These are phyloP conservation scores for Fregata magnificens DNA, from an alignment of 2,113 vertebrate species.

Conservation along the genomic window DNA sequence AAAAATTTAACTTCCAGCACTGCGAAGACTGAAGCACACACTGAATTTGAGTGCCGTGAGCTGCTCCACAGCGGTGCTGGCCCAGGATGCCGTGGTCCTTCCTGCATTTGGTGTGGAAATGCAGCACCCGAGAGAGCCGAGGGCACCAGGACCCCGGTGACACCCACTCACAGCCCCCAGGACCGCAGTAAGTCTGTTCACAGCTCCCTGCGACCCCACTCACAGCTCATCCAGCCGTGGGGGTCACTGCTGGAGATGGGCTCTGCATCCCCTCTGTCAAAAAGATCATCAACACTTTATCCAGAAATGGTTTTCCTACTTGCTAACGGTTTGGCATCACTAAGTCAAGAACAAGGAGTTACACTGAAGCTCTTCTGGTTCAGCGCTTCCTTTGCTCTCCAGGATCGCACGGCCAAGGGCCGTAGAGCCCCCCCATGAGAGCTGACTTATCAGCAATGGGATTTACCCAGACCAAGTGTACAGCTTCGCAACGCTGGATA, in stretches of 20 bases:
- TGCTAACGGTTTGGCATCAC: neutral
- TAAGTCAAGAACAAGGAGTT: neutral
- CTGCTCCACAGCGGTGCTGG: neutral
- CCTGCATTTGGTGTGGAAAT: neutral
- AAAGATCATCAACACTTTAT: neutral
- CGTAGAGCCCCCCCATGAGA: fast-evolving
- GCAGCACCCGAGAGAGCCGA: too few species aligned
- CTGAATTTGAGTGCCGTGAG: neutral
- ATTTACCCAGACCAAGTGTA: neutral
- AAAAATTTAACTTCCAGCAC: neutral
- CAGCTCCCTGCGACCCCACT: neutral
- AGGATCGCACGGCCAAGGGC: neutral
- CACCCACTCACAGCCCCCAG: neutral
- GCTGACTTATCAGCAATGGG: neutral
- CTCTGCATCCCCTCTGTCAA: neutral
- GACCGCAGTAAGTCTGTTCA: neutral
- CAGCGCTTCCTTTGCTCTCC: neutral
- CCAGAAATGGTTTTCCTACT: neutral
- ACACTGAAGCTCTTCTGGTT: neutral
- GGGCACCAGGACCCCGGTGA: neutral
- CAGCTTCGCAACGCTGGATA: neutral
- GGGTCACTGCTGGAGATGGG: neutral
- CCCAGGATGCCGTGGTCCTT: too few species aligned
- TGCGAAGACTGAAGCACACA: neutral
- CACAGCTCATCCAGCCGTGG: neutral